Conservation (phyloP, 2,888 invertebrate genomes). For the Bursaphelenchus okinawaensis region DNA sequence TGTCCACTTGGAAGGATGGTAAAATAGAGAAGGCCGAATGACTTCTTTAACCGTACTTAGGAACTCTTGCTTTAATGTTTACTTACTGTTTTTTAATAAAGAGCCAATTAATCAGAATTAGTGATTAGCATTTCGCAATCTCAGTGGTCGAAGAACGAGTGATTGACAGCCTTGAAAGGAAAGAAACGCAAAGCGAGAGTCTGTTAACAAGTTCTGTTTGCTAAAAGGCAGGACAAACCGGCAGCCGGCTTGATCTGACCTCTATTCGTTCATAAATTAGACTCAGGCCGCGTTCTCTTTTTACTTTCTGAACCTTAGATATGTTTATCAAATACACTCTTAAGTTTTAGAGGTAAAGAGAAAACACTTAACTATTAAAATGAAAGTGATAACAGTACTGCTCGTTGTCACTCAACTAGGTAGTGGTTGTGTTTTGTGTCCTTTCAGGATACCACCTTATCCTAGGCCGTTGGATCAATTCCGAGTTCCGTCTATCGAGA, state of each 20-base stretch:
- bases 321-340: too few relatives aligned
- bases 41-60: too few relatives aligned
- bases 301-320: too few relatives aligned
- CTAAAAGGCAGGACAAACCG: background rate
- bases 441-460: constrained; percentile 13
- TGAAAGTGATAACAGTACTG: too few relatives aligned
- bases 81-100: too few relatives aligned
- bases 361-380: too few relatives aligned
- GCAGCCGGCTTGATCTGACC: background rate
- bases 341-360: too few relatives aligned
- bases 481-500: constrained; percentile 43
- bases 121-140: background rate
- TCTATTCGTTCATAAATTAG: background rate
- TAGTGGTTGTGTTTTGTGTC: constrained; percentile 7
- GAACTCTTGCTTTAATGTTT: too few relatives aligned
- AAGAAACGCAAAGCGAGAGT: background rate
- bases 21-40: constrained; percentile 4
- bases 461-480: constrained; percentile 55
- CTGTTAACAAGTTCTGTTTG: background rate
- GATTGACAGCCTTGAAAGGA: background rate
- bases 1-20: constrained; percentile 5
- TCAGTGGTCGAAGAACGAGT: background rate
- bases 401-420: too few relatives aligned
- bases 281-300: too few relatives aligned
- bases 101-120: background rate